Percentiles rank a stretch among this genome's conserved stretches.
phyloP scores from a whole-genome alignment of 2,888 invertebrate species.

The Macaria liturata region DNA sequence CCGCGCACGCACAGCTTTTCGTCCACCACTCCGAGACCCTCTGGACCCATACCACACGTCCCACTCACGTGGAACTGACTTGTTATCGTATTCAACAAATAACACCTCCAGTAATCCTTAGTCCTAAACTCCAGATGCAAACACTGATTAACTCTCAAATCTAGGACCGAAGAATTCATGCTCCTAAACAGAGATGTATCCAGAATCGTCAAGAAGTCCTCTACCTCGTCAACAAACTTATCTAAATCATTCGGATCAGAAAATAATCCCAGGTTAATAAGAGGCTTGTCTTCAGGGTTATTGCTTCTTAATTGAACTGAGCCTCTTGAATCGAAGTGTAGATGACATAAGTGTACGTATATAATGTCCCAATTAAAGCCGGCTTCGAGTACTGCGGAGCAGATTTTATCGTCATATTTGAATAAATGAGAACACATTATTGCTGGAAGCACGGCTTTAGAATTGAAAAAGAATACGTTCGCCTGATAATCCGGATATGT shows the following conservation, averaged over 20 bases:
- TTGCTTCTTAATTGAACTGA: constrained; percentile 60
- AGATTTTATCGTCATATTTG: constrained; percentile 21
- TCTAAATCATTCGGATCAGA: constrained; percentile 29
- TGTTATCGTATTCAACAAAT: constrained; percentile 20
- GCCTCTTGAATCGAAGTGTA: constrained; percentile 33
- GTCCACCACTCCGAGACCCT: constrained; percentile 40
- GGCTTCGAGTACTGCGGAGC: constrained; percentile 17
- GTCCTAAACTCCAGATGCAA: constrained; percentile 12
- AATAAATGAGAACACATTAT: constrained; percentile 24
- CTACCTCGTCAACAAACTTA: constrained; percentile 16
- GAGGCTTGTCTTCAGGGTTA: constrained; percentile 75
- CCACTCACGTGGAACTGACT: constrained; percentile 42
- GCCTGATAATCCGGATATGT: constrained; percentile 48
- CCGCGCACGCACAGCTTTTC: constrained; percentile 66
- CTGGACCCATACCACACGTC: constrained; percentile 47
- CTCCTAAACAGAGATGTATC: constrained; percentile 24
- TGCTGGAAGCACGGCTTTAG: constrained; percentile 14
- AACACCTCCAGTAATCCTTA: constrained; percentile 30
- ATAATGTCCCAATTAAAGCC: constrained; percentile 12
- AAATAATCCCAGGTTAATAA: constrained; percentile 45
- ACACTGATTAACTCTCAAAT: constrained; percentile 18
- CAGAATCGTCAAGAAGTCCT: constrained; percentile 26
- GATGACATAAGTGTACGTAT: constrained; percentile 9
- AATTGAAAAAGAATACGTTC: constrained; percentile 20
- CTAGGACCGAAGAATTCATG: constrained; percentile 17